Evolutionary conservation across 2,888 invertebrate species (phyloP).

Genomic region (Caenorhabditis angaria): DNA sequence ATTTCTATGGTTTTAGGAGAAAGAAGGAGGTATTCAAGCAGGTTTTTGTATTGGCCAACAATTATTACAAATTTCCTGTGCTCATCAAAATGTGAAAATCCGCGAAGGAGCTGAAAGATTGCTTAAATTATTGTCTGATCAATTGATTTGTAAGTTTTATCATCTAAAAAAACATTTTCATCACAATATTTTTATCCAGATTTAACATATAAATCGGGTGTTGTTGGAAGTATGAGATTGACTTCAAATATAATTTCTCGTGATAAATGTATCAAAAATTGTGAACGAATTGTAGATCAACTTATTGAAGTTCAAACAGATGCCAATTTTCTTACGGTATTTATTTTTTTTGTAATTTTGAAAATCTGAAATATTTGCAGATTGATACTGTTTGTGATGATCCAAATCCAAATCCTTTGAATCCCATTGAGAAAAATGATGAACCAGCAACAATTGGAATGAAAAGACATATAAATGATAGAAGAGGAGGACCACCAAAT

Average conservation of each 20-base stretch:
- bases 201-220: constrained; percentile 15
- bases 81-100: background rate
- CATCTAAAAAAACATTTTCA: too few relatives aligned
- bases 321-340: constrained; percentile 2
- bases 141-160: constrained; percentile 13
- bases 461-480: constrained; percentile 12
- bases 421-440: constrained; percentile 7
- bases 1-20: constrained; percentile 11
- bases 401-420: background rate
- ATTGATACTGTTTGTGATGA: constrained; percentile 34
- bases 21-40: constrained; percentile 13
- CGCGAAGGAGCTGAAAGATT: constrained; percentile 12
- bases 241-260: constrained; percentile 24
- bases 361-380: constrained; percentile 12
- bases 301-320: constrained; percentile 27
- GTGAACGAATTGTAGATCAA: constrained; percentile 32
- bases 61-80: constrained; percentile 12
- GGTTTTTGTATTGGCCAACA: constrained; percentile 15
- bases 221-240: constrained; percentile 18
- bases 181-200: constrained; percentile 21
- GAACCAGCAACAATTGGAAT: background rate
- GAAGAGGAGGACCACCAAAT: constrained; percentile 18
- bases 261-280: constrained; percentile 26
- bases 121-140: constrained; percentile 10
- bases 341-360: too few relatives aligned